Evolutionary conservation across 2,113 vertebrate species (phyloP).

Genomic region (Orycteropus afer): DNA sequence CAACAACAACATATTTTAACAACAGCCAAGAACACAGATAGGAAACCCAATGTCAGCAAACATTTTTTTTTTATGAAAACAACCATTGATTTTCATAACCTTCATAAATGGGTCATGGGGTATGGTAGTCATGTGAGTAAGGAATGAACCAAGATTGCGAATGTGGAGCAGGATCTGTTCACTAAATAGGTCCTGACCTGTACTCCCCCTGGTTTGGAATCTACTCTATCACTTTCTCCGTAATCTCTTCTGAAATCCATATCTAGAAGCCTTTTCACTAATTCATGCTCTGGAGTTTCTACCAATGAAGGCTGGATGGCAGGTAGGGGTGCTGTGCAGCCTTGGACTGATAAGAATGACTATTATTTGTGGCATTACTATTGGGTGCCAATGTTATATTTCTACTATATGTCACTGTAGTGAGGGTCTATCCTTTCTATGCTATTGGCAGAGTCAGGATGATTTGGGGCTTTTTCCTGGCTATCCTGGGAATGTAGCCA

Average conservation of each 20-base stretch:
- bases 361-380: background rate
- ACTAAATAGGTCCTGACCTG: background rate
- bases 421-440: background rate
- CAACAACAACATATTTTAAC: constrained; percentile 53
- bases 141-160: background rate
- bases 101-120: background rate
- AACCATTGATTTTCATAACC: background rate
- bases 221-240: background rate
- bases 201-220: background rate
- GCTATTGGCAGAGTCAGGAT: background rate
- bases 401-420: background rate
- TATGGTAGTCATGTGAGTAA: background rate
- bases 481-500: background rate
- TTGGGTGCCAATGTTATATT: background rate
- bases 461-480: background rate
- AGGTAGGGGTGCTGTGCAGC: background rate
- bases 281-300: background rate
- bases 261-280: background rate
- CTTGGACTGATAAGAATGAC: background rate
- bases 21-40: background rate
- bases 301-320: background rate
- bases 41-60: background rate
- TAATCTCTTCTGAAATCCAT: background rate
- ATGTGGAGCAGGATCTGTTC: background rate
- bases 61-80: background rate